phyloP scores from a whole-genome alignment of 1,140 invertebrate genomes.

The Drosophila miranda region DNA sequence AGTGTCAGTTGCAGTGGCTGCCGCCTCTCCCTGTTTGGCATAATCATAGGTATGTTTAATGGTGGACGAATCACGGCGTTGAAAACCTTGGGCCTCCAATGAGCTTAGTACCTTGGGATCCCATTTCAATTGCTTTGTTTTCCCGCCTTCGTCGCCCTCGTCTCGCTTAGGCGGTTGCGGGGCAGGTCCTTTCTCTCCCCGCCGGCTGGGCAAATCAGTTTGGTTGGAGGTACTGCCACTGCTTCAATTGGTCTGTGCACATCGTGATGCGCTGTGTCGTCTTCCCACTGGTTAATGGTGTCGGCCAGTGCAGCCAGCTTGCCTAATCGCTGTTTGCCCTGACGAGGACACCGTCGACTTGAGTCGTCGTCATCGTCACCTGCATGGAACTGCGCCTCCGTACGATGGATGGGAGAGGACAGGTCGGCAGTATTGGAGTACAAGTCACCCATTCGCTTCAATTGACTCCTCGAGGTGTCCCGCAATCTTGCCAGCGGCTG shows the following conservation, averaged over 20 bases:
- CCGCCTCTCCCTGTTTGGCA: slow-evolving; percentile 55
- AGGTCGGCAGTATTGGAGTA: slow-evolving; percentile 87
- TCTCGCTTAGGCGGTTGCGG: slow-evolving; percentile 26
- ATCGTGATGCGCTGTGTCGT: slow-evolving; percentile 88
- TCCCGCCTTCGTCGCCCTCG: slow-evolving; percentile 26
- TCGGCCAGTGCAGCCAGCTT: slow-evolving; percentile 90
- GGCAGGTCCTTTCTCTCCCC: slow-evolving; percentile 11
- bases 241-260: slow-evolving; percentile 43
- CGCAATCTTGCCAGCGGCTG: slow-evolving; percentile 63
- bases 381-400: slow-evolving; percentile 86
- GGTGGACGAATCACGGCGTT: slow-evolving; percentile 73
- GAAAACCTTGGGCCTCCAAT: slow-evolving; percentile 83
- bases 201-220: slow-evolving; percentile 73
- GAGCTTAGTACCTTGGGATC: slow-evolving; percentile 85
- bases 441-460: slow-evolving; percentile 83
- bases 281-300: slow-evolving; percentile 92
- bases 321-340: slow-evolving; percentile 84
- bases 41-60: slow-evolving; percentile 79
- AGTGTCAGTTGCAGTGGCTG: not conserved
- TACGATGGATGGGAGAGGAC: slow-evolving; percentile 90
- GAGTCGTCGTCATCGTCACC: slow-evolving; percentile 70
- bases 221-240: slow-evolving; percentile 58
- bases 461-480: slow-evolving; percentile 69
- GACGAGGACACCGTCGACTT: slow-evolving; percentile 51
- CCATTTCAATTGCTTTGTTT: slow-evolving; percentile 83